These are phyloP conservation scores for Leuciscus waleckii DNA, from an alignment of 2,797 vertebrate genomes.

Conservation along the genomic window DNA sequence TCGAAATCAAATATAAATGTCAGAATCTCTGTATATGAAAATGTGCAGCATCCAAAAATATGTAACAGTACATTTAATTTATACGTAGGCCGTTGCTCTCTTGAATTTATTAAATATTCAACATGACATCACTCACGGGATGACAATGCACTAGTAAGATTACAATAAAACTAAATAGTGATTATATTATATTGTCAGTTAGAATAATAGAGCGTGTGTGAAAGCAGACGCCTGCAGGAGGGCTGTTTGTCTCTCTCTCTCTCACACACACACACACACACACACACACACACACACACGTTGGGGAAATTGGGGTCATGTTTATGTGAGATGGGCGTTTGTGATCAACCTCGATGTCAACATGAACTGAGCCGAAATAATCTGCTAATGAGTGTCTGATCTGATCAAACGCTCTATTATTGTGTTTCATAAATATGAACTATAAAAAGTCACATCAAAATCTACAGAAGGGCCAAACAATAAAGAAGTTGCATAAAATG, in stretches of 20 bases:
- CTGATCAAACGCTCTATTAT: slow-evolving; percentile 7
- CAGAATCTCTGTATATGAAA: background rate
- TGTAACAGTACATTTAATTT: background rate
- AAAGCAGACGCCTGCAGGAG: slow-evolving; percentile 13
- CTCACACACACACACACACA: too few species aligned
- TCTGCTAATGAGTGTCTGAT: slow-evolving; percentile 39
- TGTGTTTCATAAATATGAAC: background rate
- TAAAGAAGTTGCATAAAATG: background rate
- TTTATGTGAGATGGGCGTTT: slow-evolving; percentile 17
- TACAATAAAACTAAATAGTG: slow-evolving; percentile 34
- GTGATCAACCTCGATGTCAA: slow-evolving; percentile 39
- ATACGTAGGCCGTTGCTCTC: slow-evolving; percentile 2
- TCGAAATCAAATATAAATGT: background rate
- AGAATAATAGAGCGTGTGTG: slow-evolving; percentile 34
- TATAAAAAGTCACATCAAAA: background rate
- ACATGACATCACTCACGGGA: slow-evolving; percentile 28
- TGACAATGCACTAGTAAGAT: slow-evolving; percentile 22
- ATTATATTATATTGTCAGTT: slow-evolving; percentile 37
- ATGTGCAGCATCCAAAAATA: background rate
- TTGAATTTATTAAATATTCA: slow-evolving; percentile 36
- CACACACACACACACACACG: too few species aligned
- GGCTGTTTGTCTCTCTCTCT: slow-evolving; percentile 35
- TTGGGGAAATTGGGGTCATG: slow-evolving; percentile 56
- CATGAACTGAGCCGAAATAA: slow-evolving; percentile 33
- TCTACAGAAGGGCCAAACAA: background rate